Evolutionary conservation across 2,797 vertebrate species (phyloP).

Genomic region (Xenentodon cancila): DNA sequence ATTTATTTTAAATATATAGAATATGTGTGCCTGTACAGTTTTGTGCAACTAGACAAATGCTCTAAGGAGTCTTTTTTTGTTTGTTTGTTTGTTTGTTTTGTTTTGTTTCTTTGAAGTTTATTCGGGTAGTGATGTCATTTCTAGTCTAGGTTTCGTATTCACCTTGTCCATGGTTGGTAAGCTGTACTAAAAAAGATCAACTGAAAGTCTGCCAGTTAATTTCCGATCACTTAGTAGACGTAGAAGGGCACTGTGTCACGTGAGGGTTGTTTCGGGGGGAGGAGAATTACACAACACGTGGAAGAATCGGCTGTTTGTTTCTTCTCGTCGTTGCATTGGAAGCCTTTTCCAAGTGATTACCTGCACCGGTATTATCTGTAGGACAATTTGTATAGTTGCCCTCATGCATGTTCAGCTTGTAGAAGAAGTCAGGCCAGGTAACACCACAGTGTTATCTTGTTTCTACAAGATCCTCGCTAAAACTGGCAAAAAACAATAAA

Average conservation of each 20-base stretch:
- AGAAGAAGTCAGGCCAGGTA: constrained; percentile 69
- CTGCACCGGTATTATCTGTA: constrained; percentile 74
- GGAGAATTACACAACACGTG: constrained; percentile 47
- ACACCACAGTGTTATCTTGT: constrained; percentile 63
- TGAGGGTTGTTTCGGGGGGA: constrained; percentile 28
- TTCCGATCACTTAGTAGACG: constrained; percentile 63
- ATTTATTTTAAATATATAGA: constrained; percentile 86
- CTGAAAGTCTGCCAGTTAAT: constrained; percentile 54
- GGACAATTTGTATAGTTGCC: constrained; percentile 77
- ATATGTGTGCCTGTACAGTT: constrained; percentile 86
- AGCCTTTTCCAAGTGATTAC: constrained; percentile 76
- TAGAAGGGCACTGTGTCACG: constrained; percentile 49
- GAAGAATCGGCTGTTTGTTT: constrained; percentile 65
- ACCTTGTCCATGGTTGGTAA: constrained; percentile 68
- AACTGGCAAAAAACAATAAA: constrained; percentile 23
- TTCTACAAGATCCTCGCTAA: constrained; percentile 44
- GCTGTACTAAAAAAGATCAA: constrained; percentile 68
- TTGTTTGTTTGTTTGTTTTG: too few relatives aligned
- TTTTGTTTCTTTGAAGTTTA: constrained; percentile 54
- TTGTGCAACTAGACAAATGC: constrained; percentile 78
- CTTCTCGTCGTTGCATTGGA: constrained; percentile 72
- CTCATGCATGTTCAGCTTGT: constrained; percentile 85
- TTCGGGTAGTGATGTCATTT: constrained; percentile 77
- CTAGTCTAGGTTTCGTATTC: constrained; percentile 66
- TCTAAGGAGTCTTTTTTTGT: constrained; percentile 68